Base-by-base conservation (phyloP, 2,113 vertebrate genomes). In the Ammodytes marinus region DNA sequence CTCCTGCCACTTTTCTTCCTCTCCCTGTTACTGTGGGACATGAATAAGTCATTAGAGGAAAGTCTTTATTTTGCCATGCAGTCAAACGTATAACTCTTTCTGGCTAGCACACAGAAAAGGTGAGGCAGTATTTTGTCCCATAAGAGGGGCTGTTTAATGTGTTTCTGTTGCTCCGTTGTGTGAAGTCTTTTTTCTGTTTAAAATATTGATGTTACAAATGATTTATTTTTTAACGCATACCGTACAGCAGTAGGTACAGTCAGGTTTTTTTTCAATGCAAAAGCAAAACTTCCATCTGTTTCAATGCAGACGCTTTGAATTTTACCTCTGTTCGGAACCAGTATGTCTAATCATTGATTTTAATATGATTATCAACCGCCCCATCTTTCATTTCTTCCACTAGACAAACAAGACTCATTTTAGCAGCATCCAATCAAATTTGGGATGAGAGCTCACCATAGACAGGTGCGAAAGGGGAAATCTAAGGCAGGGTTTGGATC, bases 1-100 rank as follows among this genome's bases (percentile, higher is more conserved):
- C 65, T 75, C 43, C 42, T 59, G 65, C 67, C 67, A 58, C 68
- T 77, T 64, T 61, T 49, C 52, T 1, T 65, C 69, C 59, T 52
- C 12, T 5, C 50, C 4, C 81, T 40, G 80, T 68, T 71, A 87
- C 85, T 80, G 71, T 11, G 72, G 85, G 80, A 83, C 54, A 90
- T 94, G 64, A 91, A 90, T 92, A 74, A 86, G 74, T 83, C 78
- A 87, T 79, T 39, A 79, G 40, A 42, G 43, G 58, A 69, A 68
- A 60, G 64, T 58, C 42, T 71, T 88, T 70, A 77, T 71, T 75
- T 69, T 9, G 3, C 13, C 67, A 19, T 2, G 8, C 12, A 0
- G 69, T 55, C 80, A 45, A 65, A 84, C 47, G 42, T 59, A 63
- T 72, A 84, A 76, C n/a, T 57, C 55, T 64, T 73, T 3, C 35